Evolutionary conservation across 1,140 invertebrate species (phyloP), one percentile per base, ranked within the genome.

Genomic region (Macrotrachela quadricornifera): DNA sequence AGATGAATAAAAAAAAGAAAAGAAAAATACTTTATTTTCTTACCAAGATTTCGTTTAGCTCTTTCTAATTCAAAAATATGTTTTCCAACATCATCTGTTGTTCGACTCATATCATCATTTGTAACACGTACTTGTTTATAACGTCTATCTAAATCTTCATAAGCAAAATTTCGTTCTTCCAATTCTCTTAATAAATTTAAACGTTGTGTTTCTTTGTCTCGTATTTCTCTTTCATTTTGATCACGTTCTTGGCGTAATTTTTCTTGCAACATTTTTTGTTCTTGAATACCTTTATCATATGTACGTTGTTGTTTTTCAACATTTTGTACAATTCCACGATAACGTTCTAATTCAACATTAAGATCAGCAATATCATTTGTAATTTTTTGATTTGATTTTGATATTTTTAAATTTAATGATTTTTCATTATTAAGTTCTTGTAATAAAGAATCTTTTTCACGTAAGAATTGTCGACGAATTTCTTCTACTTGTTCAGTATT

Each of bases 11-110:
- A n/a, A n/a, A n/a, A n/a, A n/a, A n/a, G n/a, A n/a, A n/a, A n/a
- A n/a, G n/a, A n/a, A n/a, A n/a, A n/a, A n/a, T n/a, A n/a, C n/a
- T n/a, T n/a, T 16, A 96, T 72, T 69, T 94, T 86, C 21, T 79
- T 81, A 65, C 96, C 90, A 13, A 96, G 71, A 10, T 80, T 78
- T 10, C 90, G 78, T 72, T 95, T 96, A 0, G 85, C 82, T 63
- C 91, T 91, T 69, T 99, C 92, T 56, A 97, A 70, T 62, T 96
- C 91, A 66, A 95, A 87, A 0, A 94, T 86, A 73, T 87, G 95
- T 69, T 94, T 95, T 66, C 94, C 88, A 16, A 86, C 86, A 2
- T 86, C 92, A 58, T 90, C 90, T 70, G 94, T 90, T 43, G 80
- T 61, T 79, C 69, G 64, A 49, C 85, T 82, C 36, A 96, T 74